These are phyloP conservation scores for Oligia latruncula DNA, from an alignment of 2,888 invertebrate genomes.

Conservation along the genomic window DNA sequence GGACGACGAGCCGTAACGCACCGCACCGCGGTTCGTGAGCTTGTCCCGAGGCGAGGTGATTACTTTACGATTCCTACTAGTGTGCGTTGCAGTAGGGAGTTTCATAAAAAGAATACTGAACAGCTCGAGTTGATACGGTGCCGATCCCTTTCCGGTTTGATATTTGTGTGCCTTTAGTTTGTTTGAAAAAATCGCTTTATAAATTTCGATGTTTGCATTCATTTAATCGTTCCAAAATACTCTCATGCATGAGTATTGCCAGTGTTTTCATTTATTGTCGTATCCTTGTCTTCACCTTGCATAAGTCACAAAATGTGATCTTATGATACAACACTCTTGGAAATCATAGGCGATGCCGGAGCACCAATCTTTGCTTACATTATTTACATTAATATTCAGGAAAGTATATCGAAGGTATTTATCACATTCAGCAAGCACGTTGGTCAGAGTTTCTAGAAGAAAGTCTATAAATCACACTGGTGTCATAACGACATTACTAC, in stretches of 20 bases:
- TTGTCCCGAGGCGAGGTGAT: no score
- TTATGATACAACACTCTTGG: neutral
- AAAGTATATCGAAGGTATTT: neutral
- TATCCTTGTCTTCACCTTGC: neutral
- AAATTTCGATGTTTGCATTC: neutral
- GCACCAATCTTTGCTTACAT: slow-evolving; percentile 5
- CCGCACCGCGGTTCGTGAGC: no score
- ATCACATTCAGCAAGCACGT: slow-evolving; percentile 20
- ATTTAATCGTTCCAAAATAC: neutral
- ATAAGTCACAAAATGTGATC: neutral
- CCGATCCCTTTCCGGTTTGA: no score
- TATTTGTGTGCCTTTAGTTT: no score
- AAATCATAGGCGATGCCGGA: neutral
- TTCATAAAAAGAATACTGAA: no score
- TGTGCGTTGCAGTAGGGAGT: no score
- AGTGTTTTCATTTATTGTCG: neutral
- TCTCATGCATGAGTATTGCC: neutral
- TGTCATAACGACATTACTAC: neutral
- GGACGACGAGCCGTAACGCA: no score
- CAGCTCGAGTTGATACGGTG: no score
- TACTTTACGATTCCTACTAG: no score
- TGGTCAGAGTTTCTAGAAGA: neutral
- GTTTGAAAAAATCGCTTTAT: neutral
- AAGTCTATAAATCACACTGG: slow-evolving; percentile 7
- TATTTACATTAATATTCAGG: slow-evolving; percentile 3